Base-by-base conservation (phyloP, 2,113 vertebrate genomes). In the Pedetes capensis region DNA sequence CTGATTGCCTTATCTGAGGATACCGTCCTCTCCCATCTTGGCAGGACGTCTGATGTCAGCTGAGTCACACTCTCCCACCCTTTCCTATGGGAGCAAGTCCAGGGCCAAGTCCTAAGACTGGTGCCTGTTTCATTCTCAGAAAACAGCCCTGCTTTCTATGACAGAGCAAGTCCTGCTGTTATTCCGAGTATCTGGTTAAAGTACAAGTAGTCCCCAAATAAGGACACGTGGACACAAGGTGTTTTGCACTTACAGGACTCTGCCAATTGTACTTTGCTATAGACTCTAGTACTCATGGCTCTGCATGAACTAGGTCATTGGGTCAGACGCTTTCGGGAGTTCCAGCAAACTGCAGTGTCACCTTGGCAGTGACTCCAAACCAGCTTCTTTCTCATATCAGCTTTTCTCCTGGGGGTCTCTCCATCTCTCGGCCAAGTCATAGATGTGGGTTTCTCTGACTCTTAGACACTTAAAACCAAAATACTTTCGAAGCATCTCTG, bases 231-330 rank as follows among this genome's bases (percentile, higher is more conserved):
- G 74, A 61, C n/a, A 37, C 22, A 13, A 39, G 53, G 72, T 44
- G 44, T 72, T 87, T 44, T 53, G 59, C 29, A 80, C 32, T 29
- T 22, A 27, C 5, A 66, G 72, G 59, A 5, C 82, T 89, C 89
- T 32, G 37, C 39, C 57, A 80, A 7, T 29, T 44, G 27, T 17
- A 59, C 25, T 57, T 63, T 37, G 39, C 64, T 72, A 17, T 66
- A 61, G 71, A 8, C 53, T 25, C 59, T 23, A 87, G 53, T 27
- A 44, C 42, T 55, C 22, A 17, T 23, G 39, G n/a, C 20, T 34
- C n/a, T 34, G 37, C 34, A 63, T 10, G 12, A 96, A 89, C n/a
- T 68, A 91, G 87, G 93, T 84, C 95, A 95, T 2, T 84, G 53
- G 80, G 93, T 94, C 82, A 75, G 81, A 71, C 42, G 64, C 34